Percentiles rank a stretch among this genome's conserved stretches.
Conservation (phyloP, 2,888 invertebrate species). For the Yponomeuta malinellus region DNA sequence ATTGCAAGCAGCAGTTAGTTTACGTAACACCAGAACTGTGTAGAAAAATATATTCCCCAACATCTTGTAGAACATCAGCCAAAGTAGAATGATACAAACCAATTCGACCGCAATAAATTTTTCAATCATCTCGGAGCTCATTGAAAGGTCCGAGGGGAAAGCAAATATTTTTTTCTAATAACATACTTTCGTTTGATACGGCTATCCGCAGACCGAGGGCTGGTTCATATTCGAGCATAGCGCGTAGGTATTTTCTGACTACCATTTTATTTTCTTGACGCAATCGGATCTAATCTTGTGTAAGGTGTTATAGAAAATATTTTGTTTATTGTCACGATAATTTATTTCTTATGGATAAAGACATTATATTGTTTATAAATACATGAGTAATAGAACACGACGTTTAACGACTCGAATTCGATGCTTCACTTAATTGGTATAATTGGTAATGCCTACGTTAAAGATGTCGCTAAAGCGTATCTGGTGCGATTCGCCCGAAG, state of each 20-base stretch:
- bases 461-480: conserved; percentile 21
- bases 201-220: conserved; percentile 17
- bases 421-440: neutral
- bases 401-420: neutral
- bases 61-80: conserved; percentile 8
- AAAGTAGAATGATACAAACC: conserved; percentile 26
- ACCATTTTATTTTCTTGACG: conserved; percentile 22
- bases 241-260: conserved; percentile 22
- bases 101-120: conserved; percentile 35
- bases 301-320: no score
- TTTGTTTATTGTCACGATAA: no score
- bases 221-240: conserved; percentile 15
- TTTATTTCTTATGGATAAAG: no score
- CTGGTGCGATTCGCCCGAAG: conserved; percentile 64
- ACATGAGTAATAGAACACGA: neutral
- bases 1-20: no score
- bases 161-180: conserved; percentile 27
- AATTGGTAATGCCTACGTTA: neutral
- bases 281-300: neutral
- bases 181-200: conserved; percentile 26
- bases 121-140: conserved; percentile 30
- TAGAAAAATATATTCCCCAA: neutral
- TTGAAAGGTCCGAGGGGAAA: conserved; percentile 24
- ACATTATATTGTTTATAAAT: neutral
- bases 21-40: no score